Conservation (phyloP, 2,888 invertebrate species). For the Philaethria dido region DNA sequence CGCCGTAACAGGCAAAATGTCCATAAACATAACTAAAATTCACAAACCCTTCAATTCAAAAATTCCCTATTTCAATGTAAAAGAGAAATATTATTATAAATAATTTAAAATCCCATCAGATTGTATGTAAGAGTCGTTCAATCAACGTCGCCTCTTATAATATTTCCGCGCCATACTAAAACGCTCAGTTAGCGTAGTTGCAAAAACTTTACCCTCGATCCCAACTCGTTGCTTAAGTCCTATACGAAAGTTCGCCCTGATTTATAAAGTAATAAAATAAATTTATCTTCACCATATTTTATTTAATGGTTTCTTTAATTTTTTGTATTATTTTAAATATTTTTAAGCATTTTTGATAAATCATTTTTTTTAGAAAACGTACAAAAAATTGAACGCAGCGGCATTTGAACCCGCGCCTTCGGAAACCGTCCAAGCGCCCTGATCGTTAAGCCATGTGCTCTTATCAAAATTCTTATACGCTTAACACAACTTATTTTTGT, state of each 20-base stretch:
- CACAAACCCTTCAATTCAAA: too few species aligned
- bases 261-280: slow-evolving; percentile 16
- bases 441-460: too few species aligned
- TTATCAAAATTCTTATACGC: too few species aligned
- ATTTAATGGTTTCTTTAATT: neutral
- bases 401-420: too few species aligned
- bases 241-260: slow-evolving; percentile 1
- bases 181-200: slow-evolving; percentile 23
- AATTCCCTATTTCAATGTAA: too few species aligned
- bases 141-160: slow-evolving; percentile 28
- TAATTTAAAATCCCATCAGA: slow-evolving; percentile 13
- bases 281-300: slow-evolving; percentile 1
- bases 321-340: neutral
- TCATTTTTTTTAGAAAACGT: too few species aligned
- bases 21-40: too few species aligned
- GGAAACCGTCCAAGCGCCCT: too few species aligned
- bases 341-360: too few species aligned
- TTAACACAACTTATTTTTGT: too few species aligned
- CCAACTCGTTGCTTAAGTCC: slow-evolving; percentile 16
- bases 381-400: too few species aligned
- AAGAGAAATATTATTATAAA: neutral
- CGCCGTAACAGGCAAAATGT: too few species aligned
- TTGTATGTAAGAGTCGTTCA: slow-evolving; percentile 19
- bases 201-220: slow-evolving; percentile 14
- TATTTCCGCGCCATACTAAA: slow-evolving; percentile 20